phyloP scores from a whole-genome alignment of 2,797 vertebrate species.

The Bufotes viridis region DNA sequence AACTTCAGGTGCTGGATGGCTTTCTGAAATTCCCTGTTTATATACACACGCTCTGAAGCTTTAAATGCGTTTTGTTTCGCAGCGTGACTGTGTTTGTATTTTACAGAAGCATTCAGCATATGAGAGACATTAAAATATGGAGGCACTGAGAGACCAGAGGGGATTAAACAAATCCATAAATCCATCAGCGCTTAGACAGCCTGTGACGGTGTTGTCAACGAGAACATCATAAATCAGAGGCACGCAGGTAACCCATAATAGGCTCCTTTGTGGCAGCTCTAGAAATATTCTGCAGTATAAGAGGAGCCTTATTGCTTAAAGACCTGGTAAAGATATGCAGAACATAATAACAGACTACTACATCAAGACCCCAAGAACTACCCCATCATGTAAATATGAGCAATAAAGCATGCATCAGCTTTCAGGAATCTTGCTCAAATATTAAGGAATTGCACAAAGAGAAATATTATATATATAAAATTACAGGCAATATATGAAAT shows the following conservation, averaged over 20 bases:
- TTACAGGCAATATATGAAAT: too few species aligned
- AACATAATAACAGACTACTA: neutral
- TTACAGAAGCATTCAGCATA: slow-evolving; percentile 19
- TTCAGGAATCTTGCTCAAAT: too few species aligned
- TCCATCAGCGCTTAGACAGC: slow-evolving; percentile 54
- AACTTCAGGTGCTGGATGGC: slow-evolving; percentile 28
- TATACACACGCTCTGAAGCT: slow-evolving; percentile 8
- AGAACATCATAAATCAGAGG: slow-evolving; percentile 51
- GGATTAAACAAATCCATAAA: slow-evolving; percentile 55
- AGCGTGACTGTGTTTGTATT: slow-evolving; percentile 37
- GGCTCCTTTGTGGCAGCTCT: slow-evolving; percentile 22
- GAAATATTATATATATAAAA: too few species aligned
- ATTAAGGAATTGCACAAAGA: too few species aligned
- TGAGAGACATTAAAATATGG: slow-evolving; percentile 52
- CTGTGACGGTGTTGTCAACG: slow-evolving; percentile 45
- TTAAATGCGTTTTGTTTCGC: slow-evolving; percentile 33
- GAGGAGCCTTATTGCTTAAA: slow-evolving; percentile 9
- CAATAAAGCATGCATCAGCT: neutral
- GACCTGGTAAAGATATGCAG: neutral
- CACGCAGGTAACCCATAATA: slow-evolving; percentile 29
- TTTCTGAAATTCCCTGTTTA: slow-evolving; percentile 42
- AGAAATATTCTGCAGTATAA: slow-evolving; percentile 3
- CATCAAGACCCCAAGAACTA: neutral
- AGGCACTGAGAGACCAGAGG: slow-evolving; percentile 22
- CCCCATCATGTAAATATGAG: neutral